Evolutionary conservation across 1,140 invertebrate species (phyloP).

Genomic region (Aphidius gifuensis): DNA sequence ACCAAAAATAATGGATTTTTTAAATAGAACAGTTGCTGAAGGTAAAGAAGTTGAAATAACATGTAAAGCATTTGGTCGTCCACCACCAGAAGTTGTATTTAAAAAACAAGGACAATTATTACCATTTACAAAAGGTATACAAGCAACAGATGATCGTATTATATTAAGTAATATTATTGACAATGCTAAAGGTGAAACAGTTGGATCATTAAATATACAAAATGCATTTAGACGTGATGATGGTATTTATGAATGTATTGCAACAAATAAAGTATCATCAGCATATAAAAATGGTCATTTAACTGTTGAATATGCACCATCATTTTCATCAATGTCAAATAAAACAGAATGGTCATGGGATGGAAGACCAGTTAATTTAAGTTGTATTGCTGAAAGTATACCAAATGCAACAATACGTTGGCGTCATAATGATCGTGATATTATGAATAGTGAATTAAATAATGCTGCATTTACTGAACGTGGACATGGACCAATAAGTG

Average conservation of each 20-base stretch:
- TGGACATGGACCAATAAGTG: conserved; percentile 68
- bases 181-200: conserved; percentile 60
- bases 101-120: conserved; percentile 60
- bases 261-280: conserved; percentile 73
- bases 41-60: conserved; percentile 64
- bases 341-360: conserved; percentile 78
- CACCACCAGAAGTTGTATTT: conserved; percentile 73
- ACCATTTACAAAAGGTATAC: conserved; percentile 60
- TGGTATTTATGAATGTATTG: conserved; percentile 85
- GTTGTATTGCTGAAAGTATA: conserved; percentile 83
- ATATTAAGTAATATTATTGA: conserved; percentile 57
- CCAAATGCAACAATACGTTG: conserved; percentile 90
- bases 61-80: conserved; percentile 75
- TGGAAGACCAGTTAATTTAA: conserved; percentile 74
- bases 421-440: conserved; percentile 56
- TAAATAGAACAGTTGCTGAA: conserved; percentile 69
- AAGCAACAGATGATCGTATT: conserved; percentile 64
- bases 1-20: conserved; percentile 74
- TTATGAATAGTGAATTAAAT: conserved; percentile 45
- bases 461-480: conserved; percentile 60
- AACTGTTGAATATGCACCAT: conserved; percentile 77
- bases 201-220: conserved; percentile 62
- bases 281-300: conserved; percentile 77
- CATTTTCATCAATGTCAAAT: conserved; percentile 72
- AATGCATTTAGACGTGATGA: conserved; percentile 60